These are phyloP conservation scores for Drosophila rufa DNA, from an alignment of 1,140 invertebrate genomes.

Conservation along the genomic window DNA sequence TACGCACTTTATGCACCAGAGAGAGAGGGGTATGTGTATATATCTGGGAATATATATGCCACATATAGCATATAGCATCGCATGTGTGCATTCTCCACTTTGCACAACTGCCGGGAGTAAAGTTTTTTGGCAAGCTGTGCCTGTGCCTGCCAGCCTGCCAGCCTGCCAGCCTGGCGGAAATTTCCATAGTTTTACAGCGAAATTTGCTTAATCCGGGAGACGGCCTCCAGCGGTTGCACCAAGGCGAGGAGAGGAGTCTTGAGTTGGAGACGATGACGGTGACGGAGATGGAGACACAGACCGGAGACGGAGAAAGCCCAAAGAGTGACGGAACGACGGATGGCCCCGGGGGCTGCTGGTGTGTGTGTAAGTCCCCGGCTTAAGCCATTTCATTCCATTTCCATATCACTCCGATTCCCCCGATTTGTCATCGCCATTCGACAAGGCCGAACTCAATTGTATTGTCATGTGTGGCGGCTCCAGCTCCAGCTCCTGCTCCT, in stretches of 20 bases:
- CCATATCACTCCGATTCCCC: slow-evolving; percentile 5
- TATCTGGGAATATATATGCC: not conserved
- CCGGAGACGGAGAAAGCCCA: not conserved
- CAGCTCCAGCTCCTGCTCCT: not conserved
- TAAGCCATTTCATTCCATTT: slow-evolving; percentile 41
- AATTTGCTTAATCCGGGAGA: slow-evolving; percentile 53
- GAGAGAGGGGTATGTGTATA: not conserved
- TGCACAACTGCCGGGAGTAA: slow-evolving; percentile 16
- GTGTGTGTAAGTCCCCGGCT: slow-evolving; percentile 36
- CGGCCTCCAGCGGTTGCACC: slow-evolving; percentile 40
- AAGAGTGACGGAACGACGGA: slow-evolving; percentile 14
- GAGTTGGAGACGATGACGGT: not conserved
- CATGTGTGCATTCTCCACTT: slow-evolving; percentile 32
- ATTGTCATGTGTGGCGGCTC: slow-evolving; percentile 31
- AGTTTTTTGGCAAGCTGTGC: slow-evolving; percentile 44
- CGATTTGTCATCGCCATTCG: slow-evolving; percentile 36
- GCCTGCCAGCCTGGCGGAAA: slow-evolving; percentile 21
- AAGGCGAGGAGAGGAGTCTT: not conserved
- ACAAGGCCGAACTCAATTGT: slow-evolving; percentile 35
- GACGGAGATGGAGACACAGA: not conserved
- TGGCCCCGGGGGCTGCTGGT: slow-evolving; percentile 2
- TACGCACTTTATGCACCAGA: slow-evolving; percentile 1
- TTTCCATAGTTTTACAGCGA: slow-evolving; percentile 51
- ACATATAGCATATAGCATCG: not conserved
- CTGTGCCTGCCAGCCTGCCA: not conserved